phyloP scores from a whole-genome alignment of 2,888 invertebrate species.

The Beris chalybata region DNA sequence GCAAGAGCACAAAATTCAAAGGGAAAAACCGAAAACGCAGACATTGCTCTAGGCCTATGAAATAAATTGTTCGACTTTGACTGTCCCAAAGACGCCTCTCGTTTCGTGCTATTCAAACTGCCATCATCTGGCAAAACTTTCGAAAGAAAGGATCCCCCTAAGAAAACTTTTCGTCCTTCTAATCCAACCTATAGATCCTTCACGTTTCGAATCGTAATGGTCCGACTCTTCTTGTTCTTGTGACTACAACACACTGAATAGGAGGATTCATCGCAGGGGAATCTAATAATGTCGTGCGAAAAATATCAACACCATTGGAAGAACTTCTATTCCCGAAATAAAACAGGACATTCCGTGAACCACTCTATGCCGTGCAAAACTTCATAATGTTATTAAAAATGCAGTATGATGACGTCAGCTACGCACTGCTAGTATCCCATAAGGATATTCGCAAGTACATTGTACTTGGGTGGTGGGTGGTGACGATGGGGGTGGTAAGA shows the following conservation, averaged over 20 bases:
- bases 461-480: too few relatives aligned
- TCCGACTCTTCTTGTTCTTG: too few relatives aligned
- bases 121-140: too few relatives aligned
- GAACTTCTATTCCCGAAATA: too few relatives aligned
- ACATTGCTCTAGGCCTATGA: slow-evolving; percentile 34
- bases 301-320: too few relatives aligned
- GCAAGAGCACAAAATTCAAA: slow-evolving; percentile 28
- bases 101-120: neutral
- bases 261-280: too few relatives aligned
- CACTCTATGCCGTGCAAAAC: slow-evolving; percentile 12
- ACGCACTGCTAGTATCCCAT: slow-evolving; percentile 22
- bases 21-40: slow-evolving; percentile 4
- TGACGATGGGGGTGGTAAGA: neutral
- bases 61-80: slow-evolving; percentile 30
- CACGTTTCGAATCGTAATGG: too few relatives aligned
- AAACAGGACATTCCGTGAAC: too few relatives aligned
- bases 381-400: slow-evolving; percentile 28
- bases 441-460: too few relatives aligned
- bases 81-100: slow-evolving; percentile 2
- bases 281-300: too few relatives aligned
- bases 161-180: slow-evolving; percentile 19
- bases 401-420: slow-evolving; percentile 31
- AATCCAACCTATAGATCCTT: too few relatives aligned
- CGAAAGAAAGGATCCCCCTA: neutral
- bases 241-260: too few relatives aligned